phyloP scores from a whole-genome alignment of 2,888 invertebrate species.

The Phlogophora meticulosa region DNA sequence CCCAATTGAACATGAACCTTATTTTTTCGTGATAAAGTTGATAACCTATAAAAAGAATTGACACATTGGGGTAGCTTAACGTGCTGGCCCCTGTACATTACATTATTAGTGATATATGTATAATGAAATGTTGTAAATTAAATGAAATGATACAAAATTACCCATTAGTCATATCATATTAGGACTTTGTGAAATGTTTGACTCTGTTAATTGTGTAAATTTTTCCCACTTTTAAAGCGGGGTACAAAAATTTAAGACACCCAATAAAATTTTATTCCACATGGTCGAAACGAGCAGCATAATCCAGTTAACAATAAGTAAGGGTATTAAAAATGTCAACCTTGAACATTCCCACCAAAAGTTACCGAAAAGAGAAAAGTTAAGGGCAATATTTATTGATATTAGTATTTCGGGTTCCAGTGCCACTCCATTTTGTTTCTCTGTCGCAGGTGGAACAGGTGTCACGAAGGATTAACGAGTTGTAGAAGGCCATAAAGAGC shows the following conservation, averaged over 20 bases:
- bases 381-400: conserved; percentile 43
- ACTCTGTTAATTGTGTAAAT: too few species aligned
- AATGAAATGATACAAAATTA: too few species aligned
- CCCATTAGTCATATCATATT: too few species aligned
- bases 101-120: too few species aligned
- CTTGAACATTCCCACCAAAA: conserved; percentile 22
- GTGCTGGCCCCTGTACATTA: too few species aligned
- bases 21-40: too few species aligned
- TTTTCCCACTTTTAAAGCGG: too few species aligned
- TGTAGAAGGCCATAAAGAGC: conserved; percentile 34
- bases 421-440: conserved; percentile 37
- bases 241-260: not conserved
- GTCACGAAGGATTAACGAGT: conserved; percentile 44
- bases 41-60: too few species aligned
- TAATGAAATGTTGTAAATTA: too few species aligned
- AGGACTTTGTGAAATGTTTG: too few species aligned
- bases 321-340: conserved; percentile 28
- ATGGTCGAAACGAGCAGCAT: not conserved
- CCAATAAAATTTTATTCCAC: not conserved
- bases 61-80: too few species aligned
- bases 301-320: conserved; percentile 1
- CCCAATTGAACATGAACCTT: too few species aligned
- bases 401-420: conserved; percentile 42
- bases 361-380: conserved; percentile 22
- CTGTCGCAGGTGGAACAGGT: conserved; percentile 39